Percentiles rank a stretch among this genome's conserved stretches.
Evolutionary conservation across 2,888 invertebrate genomes (phyloP).

Genomic region (Lamellibrachia satsuma): DNA sequence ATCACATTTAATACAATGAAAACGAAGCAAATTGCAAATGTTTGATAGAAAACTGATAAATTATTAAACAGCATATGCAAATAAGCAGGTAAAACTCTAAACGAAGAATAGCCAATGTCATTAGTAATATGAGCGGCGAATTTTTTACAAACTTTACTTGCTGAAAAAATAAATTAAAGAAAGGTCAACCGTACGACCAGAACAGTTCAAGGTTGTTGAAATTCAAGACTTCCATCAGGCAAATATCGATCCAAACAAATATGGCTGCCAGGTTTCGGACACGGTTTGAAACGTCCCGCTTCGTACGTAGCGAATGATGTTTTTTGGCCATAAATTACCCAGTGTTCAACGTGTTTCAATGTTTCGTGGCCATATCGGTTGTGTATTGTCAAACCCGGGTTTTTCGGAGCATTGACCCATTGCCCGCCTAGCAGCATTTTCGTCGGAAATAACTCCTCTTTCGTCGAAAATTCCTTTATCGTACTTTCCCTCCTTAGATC

Average conservation of each 20-base stretch:
- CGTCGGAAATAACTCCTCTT: not conserved
- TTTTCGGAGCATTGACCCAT: not conserved
- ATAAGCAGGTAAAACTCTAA: no score
- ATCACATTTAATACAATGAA: no score
- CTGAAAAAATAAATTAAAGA: no score
- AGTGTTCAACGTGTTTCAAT: not conserved
- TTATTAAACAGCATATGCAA: no score
- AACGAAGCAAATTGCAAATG: no score
- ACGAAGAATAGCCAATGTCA: no score
- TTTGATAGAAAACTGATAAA: no score
- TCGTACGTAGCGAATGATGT: not conserved
- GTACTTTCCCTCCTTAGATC: not conserved
- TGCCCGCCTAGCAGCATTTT: not conserved
- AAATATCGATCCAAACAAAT: not conserved
- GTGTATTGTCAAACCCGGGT: not conserved
- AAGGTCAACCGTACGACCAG: no score
- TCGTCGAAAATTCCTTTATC: not conserved
- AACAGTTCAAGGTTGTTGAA: not conserved
- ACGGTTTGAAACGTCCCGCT: not conserved
- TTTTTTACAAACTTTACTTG: no score
- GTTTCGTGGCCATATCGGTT: not conserved
- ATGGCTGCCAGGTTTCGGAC: not conserved
- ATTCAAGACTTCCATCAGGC: not conserved
- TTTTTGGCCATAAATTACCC: not conserved
- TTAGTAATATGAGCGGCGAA: no score